Evolutionary conservation across 2,888 invertebrate species (phyloP).

Genomic region (Podotricha telesiphe): DNA sequence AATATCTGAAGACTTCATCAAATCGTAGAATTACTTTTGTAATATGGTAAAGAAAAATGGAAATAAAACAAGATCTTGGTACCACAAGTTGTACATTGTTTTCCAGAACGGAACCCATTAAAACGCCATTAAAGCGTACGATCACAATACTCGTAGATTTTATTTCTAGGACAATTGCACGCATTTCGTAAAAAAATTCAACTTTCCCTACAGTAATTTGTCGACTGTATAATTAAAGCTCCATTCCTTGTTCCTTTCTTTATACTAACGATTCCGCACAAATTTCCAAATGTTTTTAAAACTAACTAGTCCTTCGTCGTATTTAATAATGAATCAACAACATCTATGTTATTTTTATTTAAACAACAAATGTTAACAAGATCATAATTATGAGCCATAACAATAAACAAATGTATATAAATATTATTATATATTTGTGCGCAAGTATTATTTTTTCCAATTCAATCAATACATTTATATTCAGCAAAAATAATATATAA

Average conservation of each 20-base stretch:
- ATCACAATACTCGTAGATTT: conserved; percentile 17
- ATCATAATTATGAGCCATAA: no score
- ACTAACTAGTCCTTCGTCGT: no score
- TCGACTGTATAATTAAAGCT: conserved; percentile 12
- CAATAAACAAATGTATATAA: no score
- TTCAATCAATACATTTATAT: no score
- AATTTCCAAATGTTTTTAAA: background rate
- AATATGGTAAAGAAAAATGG: conserved; percentile 1
- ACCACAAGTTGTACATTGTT: conserved; percentile 18
- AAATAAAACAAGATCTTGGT: conserved; percentile 7
- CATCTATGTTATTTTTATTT: no score
- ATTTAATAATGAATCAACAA: no score
- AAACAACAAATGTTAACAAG: no score
- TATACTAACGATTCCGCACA: background rate
- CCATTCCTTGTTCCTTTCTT: background rate
- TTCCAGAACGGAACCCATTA: conserved; percentile 24
- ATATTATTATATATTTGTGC: no score
- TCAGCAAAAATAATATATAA: no score
- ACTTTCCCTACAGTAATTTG: conserved; percentile 17
- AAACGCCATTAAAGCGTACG: conserved; percentile 23
- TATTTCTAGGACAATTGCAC: conserved; percentile 28
- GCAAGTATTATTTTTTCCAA: no score
- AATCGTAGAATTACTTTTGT: background rate
- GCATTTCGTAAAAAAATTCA: conserved; percentile 20
- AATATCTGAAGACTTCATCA: background rate